phyloP scores from a whole-genome alignment of 1,140 invertebrate genomes.

The Calephelis nemesis region DNA sequence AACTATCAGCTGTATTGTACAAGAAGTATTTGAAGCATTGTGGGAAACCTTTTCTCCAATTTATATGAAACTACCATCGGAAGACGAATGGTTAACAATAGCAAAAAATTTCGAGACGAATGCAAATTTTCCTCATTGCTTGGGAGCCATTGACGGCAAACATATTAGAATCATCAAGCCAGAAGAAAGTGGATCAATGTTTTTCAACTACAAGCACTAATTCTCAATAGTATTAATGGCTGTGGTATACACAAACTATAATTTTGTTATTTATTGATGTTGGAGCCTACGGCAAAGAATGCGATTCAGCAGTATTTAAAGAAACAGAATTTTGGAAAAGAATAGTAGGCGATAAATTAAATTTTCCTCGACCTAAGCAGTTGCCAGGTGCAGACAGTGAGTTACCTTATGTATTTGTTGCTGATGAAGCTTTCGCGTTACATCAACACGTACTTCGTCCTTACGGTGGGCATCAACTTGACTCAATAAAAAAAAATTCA shows the following conservation, averaged over 20 bases:
- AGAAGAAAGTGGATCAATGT: conserved; percentile 46
- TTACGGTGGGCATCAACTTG: too few species aligned
- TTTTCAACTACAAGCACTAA: conserved; percentile 46
- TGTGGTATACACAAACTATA: conserved; percentile 55
- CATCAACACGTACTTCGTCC: too few species aligned
- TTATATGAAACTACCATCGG: conserved; percentile 34
- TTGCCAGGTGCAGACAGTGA: too few species aligned
- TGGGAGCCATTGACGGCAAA: conserved; percentile 60
- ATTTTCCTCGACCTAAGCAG: too few species aligned
- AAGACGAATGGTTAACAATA: conserved; percentile 45
- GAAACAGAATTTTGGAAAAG: conserved; percentile 31
- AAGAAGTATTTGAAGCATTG: conserved; percentile 47
- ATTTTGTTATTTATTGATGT: conserved; percentile 59
- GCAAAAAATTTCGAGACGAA: conserved; percentile 42
- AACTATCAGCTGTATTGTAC: conserved; percentile 34
- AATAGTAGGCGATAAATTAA: conserved; percentile 28
- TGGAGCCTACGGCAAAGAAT: conserved; percentile 60
- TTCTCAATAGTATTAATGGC: conserved; percentile 66
- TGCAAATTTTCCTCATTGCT: conserved; percentile 57
- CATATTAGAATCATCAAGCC: conserved; percentile 53
- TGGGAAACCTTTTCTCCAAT: conserved; percentile 40
- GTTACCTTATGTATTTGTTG: too few species aligned
- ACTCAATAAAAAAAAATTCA: too few species aligned
- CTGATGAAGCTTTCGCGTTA: too few species aligned
- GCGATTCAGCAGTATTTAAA: conserved; percentile 40